These are phyloP conservation scores for Hippoglossus stenolepis DNA, from an alignment of 2,113 vertebrate genomes.

Conservation along the genomic window DNA sequence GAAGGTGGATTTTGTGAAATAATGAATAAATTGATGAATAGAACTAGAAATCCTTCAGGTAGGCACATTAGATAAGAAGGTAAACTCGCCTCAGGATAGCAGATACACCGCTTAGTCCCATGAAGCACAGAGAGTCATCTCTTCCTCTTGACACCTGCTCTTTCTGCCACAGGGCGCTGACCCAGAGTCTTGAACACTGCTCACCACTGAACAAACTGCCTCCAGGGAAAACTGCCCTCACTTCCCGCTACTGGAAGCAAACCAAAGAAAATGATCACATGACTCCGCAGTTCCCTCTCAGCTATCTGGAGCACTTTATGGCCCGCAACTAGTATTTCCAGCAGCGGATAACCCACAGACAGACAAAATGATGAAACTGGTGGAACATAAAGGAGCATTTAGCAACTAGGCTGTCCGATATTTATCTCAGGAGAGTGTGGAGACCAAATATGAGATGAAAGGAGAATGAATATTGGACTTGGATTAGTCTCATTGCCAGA, in stretches of 20 bases:
- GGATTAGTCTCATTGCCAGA: not conserved
- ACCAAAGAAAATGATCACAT: conserved; percentile 2
- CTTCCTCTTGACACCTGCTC: conserved; percentile 52
- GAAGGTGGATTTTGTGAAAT: conserved; percentile 27
- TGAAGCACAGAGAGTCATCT: conserved; percentile 41
- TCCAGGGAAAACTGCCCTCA: conserved; percentile 39
- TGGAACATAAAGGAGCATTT: conserved; percentile 6
- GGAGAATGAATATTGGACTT: not conserved
- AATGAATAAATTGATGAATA: conserved; percentile 14
- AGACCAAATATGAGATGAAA: conserved; percentile 12
- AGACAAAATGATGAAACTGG: not conserved
- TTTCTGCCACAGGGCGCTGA: conserved; percentile 53
- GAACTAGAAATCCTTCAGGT: conserved; percentile 32
- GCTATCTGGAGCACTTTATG: not conserved
- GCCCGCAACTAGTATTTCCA: not conserved
- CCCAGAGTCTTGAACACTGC: conserved; percentile 54
- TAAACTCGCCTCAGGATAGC: conserved; percentile 44
- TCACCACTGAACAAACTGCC: conserved; percentile 48
- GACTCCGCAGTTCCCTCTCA: not conserved
- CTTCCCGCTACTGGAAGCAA: conserved; percentile 14
- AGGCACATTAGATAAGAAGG: conserved; percentile 16
- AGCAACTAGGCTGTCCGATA: not conserved
- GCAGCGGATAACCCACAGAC: not conserved
- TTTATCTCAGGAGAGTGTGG: not conserved
- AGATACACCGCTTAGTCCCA: conserved; percentile 50